Conservation (phyloP, 1,140 invertebrate species). For the Ceratitis capitata region DNA sequence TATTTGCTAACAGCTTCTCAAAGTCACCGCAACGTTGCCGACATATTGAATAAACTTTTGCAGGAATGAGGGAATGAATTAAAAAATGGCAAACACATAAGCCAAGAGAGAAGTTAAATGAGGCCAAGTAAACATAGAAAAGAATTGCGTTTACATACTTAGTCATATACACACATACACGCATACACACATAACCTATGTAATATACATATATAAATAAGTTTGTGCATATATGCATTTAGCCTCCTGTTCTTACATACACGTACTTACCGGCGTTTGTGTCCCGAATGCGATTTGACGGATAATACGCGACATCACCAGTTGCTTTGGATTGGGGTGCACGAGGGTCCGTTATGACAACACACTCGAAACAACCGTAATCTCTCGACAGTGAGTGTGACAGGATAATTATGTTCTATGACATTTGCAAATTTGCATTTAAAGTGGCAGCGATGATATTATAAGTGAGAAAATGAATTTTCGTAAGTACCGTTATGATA, state of each 20-base stretch:
- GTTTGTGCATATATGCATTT: neutral
- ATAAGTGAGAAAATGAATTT: conserved; percentile 30
- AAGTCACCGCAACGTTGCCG: neutral
- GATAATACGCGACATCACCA: neutral
- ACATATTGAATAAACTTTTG: conserved; percentile 2
- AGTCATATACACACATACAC: neutral
- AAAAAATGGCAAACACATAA: neutral
- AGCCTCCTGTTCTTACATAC: neutral
- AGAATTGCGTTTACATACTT: neutral
- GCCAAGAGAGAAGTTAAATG: neutral
- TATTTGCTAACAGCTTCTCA: neutral
- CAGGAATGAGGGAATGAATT: conserved; percentile 3
- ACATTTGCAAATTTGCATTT: conserved; percentile 59
- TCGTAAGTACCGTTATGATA: conserved; percentile 41
- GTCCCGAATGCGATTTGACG: neutral
- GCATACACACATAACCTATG: neutral
- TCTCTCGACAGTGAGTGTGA: conserved; percentile 49
- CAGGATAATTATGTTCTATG: conserved; percentile 49
- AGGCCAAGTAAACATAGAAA: neutral
- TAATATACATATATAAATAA: neutral
- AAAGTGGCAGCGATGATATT: conserved; percentile 53
- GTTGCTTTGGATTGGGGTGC: neutral
- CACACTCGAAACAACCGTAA: conserved; percentile 48
- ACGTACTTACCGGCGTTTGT: neutral
- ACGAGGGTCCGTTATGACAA: neutral